phyloP scores from a whole-genome alignment of 1,140 invertebrate species.

The Drosophila setifemur region DNA sequence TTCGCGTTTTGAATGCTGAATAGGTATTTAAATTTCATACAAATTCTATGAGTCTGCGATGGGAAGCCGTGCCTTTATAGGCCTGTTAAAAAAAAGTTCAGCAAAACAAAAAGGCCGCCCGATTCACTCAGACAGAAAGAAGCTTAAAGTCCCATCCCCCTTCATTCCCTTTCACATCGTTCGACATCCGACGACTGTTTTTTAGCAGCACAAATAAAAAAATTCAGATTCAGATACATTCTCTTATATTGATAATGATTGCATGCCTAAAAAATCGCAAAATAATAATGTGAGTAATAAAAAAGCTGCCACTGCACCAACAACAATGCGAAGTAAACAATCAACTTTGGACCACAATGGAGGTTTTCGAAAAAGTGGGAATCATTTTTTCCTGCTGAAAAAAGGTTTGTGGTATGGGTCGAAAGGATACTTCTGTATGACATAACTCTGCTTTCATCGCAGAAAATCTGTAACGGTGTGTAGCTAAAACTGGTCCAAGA shows the following conservation, averaged over 20 bases:
- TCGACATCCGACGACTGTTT: constrained; percentile 57
- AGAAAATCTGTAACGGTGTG: constrained; percentile 52
- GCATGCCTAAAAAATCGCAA: constrained; percentile 73
- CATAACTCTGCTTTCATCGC: constrained; percentile 54
- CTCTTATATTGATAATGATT: constrained; percentile 59
- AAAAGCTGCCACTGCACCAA: constrained; percentile 35
- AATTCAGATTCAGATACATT: constrained; percentile 46
- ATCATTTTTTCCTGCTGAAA: constrained; percentile 29
- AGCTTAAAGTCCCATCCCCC: constrained; percentile 55
- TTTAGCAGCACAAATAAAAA: constrained; percentile 27
- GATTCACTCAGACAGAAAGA: constrained; percentile 62
- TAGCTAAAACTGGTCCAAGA: constrained; percentile 47
- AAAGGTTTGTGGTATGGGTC: neutral
- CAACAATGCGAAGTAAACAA: constrained; percentile 57
- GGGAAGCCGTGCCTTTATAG: constrained; percentile 37
- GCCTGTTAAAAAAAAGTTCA: constrained; percentile 50
- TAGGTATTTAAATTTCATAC: constrained; percentile 81
- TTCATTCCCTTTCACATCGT: constrained; percentile 16
- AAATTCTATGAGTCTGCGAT: constrained; percentile 74
- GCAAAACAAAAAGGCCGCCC: constrained; percentile 67
- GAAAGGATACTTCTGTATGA: constrained; percentile 9
- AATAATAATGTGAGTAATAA: constrained; percentile 64
- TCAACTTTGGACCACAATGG: constrained; percentile 57
- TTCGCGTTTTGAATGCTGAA: constrained; percentile 80
- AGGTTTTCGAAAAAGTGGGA: constrained; percentile 37